A percentile compares a stretch with the other conserved stretches of the same genome.
Conservation (phyloP, 1,140 invertebrate species). For the Copidosoma floridanum region DNA sequence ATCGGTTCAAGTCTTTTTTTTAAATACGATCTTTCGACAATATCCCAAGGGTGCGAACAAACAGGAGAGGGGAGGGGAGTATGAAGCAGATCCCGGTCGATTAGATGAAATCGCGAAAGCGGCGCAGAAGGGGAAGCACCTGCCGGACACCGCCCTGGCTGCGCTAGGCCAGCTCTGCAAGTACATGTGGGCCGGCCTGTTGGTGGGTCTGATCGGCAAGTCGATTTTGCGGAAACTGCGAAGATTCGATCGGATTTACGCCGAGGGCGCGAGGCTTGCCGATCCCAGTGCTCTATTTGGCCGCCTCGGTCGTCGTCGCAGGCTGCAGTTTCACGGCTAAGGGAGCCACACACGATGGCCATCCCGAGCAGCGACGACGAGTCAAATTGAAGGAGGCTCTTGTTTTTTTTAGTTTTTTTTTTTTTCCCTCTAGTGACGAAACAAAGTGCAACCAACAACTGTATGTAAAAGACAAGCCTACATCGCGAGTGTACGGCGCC, state of each 20-base stretch:
- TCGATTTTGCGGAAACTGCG: slow-evolving; percentile 29
- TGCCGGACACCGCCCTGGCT: not conserved
- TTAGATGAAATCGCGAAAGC: not conserved
- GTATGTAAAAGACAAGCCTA: no score
- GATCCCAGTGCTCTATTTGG: no score
- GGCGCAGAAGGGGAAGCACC: not conserved
- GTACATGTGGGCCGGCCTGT: slow-evolving; percentile 34
- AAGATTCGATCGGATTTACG: slow-evolving; percentile 19
- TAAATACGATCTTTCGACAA: no score
- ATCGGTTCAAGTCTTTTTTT: no score
- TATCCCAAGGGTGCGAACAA: no score
- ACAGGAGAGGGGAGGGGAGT: no score
- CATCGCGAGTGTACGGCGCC: not conserved
- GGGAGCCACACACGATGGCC: not conserved
- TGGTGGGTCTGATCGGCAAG: slow-evolving; percentile 31
- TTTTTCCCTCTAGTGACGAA: no score
- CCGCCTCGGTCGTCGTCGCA: not conserved
- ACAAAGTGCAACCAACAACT: no score
- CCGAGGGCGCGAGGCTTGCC: slow-evolving; percentile 8
- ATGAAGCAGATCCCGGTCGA: no score
- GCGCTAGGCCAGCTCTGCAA: not conserved
- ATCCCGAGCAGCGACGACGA: not conserved
- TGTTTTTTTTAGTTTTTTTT: not conserved
- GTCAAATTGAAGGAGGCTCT: slow-evolving; percentile 3
- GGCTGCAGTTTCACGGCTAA: no score